Evolutionary conservation across 2,113 vertebrate species (phyloP), one percentile per base, ranked within the genome.

Genomic region (Castor canadensis): DNA sequence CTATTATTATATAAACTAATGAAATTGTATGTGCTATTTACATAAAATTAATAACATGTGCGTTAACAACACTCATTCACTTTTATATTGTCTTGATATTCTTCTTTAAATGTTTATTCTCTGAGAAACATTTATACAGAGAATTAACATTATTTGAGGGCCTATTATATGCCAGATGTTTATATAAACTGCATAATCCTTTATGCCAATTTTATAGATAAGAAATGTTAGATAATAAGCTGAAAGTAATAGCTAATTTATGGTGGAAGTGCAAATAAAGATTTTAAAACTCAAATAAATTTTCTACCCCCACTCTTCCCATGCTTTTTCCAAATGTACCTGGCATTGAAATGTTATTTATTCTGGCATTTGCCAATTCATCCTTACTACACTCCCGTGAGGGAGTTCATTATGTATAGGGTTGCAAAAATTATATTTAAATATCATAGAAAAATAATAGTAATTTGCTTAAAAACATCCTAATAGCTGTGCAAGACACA

Each of bases 391-490:
- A 35, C 16, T 38, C 13, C 45, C 54, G 38, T 28, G 28, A 66
- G n/a, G 38, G 71, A 88, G 85, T 62, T 79, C 20, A 82, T 28
- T 32, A 85, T 95, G 81, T 91, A 82, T 73, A 87, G 76, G 45
- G 62, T 35, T 82, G 60, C 60, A 84, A 30, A 95, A 92, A 84
- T 91, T 90, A 91, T 62, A 95, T 4, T 83, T 54, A 82, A 94
- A 88, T 89, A 94, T 45, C 52, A 93, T 67, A 82, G 72, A 86
- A 93, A 91, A 96, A 87, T 69, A 87, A 79, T 17, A 85, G 79
- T 35, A 91, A n/a, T 47, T 69, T 93, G 30, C 64, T 92, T 84
- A 40, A 86, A 95, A 96, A 96, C 58, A 96, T 58, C 32, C n/a
- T 90, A 88, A 93, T 54, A 95, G 38, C 67, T 93, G n/a, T 43